Base-by-base conservation (phyloP, 2,888 invertebrate genomes). In the Cartodere bifasciata region DNA sequence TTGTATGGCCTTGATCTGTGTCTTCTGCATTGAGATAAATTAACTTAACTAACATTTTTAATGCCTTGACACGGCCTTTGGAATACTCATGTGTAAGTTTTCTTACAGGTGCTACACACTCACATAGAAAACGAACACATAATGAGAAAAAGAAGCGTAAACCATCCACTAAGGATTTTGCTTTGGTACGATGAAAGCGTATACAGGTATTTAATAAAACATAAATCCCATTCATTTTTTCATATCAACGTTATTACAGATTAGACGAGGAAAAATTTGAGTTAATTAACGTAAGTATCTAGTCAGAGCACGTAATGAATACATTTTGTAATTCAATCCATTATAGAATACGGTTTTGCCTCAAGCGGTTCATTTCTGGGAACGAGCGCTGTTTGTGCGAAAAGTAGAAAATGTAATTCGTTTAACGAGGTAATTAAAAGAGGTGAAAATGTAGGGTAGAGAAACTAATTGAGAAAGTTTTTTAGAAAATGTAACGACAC, bases 281-380 rank as follows among this genome's bases (percentile, higher is more conserved):
- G 51, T 70, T 90, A 60, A 87, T 90, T 45, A 87, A 90, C 62
- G 88, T 88, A 64, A 86, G 87, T 83, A 61, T 38, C 35, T 37
- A 22, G 25, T 35, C 22, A 20, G 7, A 20, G n/a, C 20, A 20
- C 6, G n/a, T 20, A 17, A 6, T 9, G 9, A 17, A 17, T 17
- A 17, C 6, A 17, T 7, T 17, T 7, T 17, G 20, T 17, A 7
- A 17, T 38, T 41, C 45, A 38, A 44, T 36, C 37, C 67, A 5
- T 4, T 66, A 24, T 66, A 86, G 84, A 80, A 86, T 50, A 86
- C 86, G 28, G 83, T 92, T 39, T 60, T 94, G 43, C 88, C 91
- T 1, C 77, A 86, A 55, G 94, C 94, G 23, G 86, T 92, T 1
- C 75, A 77, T 43, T 95, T 88, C 64, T 94, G 94, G 94, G 85